phyloP scores from a whole-genome alignment of 2,888 invertebrate genomes.

The Agonopterix alstromeriana region DNA sequence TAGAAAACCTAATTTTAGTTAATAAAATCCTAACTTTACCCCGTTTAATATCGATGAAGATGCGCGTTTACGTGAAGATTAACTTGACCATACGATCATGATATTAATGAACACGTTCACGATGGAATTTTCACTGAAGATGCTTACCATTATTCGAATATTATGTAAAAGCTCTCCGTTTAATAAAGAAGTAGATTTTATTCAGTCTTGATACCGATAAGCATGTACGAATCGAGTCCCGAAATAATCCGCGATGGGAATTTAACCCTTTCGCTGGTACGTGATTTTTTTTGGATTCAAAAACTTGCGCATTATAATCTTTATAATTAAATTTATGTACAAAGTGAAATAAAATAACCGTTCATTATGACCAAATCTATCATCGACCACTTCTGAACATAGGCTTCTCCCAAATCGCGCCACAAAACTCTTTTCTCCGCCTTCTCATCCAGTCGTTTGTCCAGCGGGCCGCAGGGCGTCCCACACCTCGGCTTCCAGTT shows the following conservation, averaged over 20 bases:
- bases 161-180: conserved; percentile 49
- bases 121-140: conserved; percentile 50
- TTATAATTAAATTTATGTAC: too few species aligned
- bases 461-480: too few species aligned
- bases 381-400: too few species aligned
- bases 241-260: conserved; percentile 56
- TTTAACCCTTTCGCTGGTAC: conserved; percentile 20
- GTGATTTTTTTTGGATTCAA: too few species aligned
- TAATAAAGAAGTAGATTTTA: conserved; percentile 66
- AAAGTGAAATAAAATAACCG: too few species aligned
- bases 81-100: background rate
- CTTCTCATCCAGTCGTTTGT: too few species aligned
- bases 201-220: conserved; percentile 50
- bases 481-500: too few species aligned
- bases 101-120: conserved; percentile 39
- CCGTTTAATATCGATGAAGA: conserved; percentile 23
- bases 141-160: conserved; percentile 51
- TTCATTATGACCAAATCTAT: too few species aligned
- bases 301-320: too few species aligned
- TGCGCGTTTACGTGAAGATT: conserved; percentile 18
- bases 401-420: too few species aligned
- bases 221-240: conserved; percentile 42
- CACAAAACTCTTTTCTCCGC: too few species aligned
- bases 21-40: conserved; percentile 42
- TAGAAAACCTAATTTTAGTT: conserved; percentile 32